A percentile compares a stretch with the other conserved stretches of the same genome.
Evolutionary conservation across 2,888 invertebrate genomes (phyloP).

Genomic region (Epistrophe eligans): DNA sequence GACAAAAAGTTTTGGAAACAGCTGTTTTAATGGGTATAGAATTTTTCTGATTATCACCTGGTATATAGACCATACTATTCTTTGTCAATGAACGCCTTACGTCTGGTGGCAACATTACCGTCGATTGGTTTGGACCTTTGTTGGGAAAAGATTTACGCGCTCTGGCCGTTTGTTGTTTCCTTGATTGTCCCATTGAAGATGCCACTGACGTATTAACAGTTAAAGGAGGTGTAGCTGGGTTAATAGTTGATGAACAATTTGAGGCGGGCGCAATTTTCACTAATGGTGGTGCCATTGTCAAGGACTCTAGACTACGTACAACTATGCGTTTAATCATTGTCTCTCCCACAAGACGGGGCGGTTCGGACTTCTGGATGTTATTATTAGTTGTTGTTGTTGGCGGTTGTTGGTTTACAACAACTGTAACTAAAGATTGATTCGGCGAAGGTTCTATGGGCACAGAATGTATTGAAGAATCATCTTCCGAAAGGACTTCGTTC

Average conservation of each 20-base stretch:
- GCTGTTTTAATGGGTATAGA: slow-evolving; percentile 81
- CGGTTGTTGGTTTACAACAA: neutral
- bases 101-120: slow-evolving; percentile 43
- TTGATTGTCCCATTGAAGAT: slow-evolving; percentile 24
- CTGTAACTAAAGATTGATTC: slow-evolving; percentile 5
- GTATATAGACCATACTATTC: slow-evolving; percentile 83
- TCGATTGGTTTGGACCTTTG: slow-evolving; percentile 64
- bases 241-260: slow-evolving; percentile 19
- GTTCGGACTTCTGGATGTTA: slow-evolving; percentile 29
- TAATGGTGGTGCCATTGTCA: slow-evolving; percentile 48
- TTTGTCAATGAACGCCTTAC: slow-evolving; percentile 77
- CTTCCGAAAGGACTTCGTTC: slow-evolving; percentile 80
- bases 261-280: slow-evolving; percentile 53
- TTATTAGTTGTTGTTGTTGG: neutral
- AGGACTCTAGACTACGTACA: slow-evolving; percentile 68
- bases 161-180: slow-evolving; percentile 45
- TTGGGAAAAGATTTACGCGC: slow-evolving; percentile 67
- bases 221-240: neutral
- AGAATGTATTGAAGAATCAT: slow-evolving; percentile 76
- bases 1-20: slow-evolving; percentile 78
- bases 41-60: slow-evolving; percentile 78
- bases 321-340: slow-evolving; percentile 81
- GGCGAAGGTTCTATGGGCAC: slow-evolving; percentile 5
- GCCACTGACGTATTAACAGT: slow-evolving; percentile 26
- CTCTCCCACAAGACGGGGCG: slow-evolving; percentile 80